phyloP scores from a whole-genome alignment of 2,888 invertebrate species.

The Drosophila picticornis region DNA sequence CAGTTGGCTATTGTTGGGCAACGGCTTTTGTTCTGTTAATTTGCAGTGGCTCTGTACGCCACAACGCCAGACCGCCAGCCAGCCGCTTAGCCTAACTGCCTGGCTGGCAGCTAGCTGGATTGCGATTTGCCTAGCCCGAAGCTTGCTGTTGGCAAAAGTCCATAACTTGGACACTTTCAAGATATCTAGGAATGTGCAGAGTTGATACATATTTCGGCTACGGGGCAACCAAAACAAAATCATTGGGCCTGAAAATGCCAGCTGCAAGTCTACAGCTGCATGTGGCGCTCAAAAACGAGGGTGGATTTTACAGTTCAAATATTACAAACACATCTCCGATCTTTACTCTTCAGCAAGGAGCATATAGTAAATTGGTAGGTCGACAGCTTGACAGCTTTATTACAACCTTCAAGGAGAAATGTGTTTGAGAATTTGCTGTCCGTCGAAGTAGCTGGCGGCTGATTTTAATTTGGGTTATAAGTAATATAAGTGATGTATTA shows the following conservation, averaged over 20 bases:
- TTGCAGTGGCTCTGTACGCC: constrained; percentile 46
- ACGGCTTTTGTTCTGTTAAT: constrained; percentile 75
- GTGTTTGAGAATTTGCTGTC: too few relatives aligned
- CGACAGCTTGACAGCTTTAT: not conserved
- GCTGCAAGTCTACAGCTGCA: constrained; percentile 28
- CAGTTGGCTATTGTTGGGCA: constrained; percentile 61
- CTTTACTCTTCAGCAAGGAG: not conserved
- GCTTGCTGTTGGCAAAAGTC: constrained; percentile 37
- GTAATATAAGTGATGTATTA: not conserved
- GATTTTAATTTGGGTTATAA: not conserved
- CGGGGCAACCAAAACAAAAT: not conserved
- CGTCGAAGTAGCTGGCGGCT: not conserved
- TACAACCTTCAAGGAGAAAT: not conserved
- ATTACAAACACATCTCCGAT: not conserved
- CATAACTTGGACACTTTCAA: constrained; percentile 65
- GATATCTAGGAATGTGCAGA: constrained; percentile 55
- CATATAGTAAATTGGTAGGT: not conserved
- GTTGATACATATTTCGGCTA: constrained; percentile 16
- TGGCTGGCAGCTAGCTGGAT: constrained; percentile 31
- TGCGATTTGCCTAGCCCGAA: constrained; percentile 47
- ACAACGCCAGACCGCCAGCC: not conserved
- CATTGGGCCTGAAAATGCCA: constrained; percentile 8
- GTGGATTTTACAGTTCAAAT: not conserved
- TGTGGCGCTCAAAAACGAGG: constrained; percentile 19
- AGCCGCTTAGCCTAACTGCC: not conserved